Evolutionary conservation across 1,140 invertebrate species (phyloP), one percentile per base, ranked within the genome.

Genomic region (Rhagoletis pomonella): DNA sequence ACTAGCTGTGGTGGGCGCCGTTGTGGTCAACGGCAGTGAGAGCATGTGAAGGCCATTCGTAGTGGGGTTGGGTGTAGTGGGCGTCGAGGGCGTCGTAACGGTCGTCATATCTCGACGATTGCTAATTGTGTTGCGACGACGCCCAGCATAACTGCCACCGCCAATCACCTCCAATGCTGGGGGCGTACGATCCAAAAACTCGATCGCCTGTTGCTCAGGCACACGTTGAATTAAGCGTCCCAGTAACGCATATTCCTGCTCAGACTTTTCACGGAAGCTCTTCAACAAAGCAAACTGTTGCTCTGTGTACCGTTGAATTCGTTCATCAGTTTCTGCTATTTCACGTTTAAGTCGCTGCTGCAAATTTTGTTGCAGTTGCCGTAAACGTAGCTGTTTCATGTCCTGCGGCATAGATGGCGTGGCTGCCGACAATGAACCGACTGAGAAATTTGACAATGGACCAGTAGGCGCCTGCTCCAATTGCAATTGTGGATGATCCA

Each of bases 51-150:
- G 59, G 5, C 67, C 85, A 44, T 17, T 73, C 50, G 17, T 73
- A 42, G 17, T 50, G 29, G 86, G 73, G 65, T 85, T 81, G 4
- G 89, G 88, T 9, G 89, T 89, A n/a, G 91, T 92, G 14, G 91
- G 91, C 58, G 91, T 92, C 55, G 89, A 90, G 12, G 91, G 90
- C 17, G 84, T 85, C 50, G 87, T 88, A 44, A 85, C 58, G n/a
- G 55, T 86, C 73, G 29, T 88, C 14, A 92, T 73, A 1, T 92
- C 91, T 0, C 90, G 88, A 2, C 91, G 89, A 65, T 91, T 92
- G 58, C 89, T 90, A n/a, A 92, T 92, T 14, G 91, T 92, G 47
- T 92, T 92, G 60, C 91, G 91, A 64, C 91, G 90, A 42, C 89
- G 87, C 17, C 88, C 29, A n/a, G 14, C 87, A 88, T 58, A 89